phyloP scores from a whole-genome alignment of 2,113 vertebrate species.

The Meleagris gallopavo region DNA sequence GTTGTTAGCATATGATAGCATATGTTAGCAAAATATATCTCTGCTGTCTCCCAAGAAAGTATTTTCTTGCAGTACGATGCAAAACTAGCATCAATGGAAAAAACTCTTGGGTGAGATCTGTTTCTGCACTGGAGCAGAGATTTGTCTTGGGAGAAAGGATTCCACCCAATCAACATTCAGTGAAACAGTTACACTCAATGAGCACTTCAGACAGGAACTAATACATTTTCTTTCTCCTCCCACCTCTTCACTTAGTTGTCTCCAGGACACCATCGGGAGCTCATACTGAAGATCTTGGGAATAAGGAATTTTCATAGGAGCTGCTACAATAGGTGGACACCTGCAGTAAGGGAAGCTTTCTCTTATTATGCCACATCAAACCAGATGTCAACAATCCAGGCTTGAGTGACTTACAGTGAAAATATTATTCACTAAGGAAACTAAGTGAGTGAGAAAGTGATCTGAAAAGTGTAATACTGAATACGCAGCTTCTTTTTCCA shows the following conservation, averaged over 20 bases:
- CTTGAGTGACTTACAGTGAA: background rate
- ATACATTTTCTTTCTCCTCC: background rate
- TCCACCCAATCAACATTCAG: background rate
- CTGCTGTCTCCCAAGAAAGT: slow-evolving; percentile 7
- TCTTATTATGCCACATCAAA: background rate
- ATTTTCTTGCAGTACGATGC: background rate
- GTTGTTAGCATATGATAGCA: slow-evolving; percentile 4
- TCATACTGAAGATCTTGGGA: background rate
- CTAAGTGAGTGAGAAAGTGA: background rate
- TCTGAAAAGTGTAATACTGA: background rate
- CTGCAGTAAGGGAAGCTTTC: background rate
- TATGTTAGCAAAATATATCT: background rate
- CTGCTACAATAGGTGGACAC: fast-evolving
- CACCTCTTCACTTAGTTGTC: background rate
- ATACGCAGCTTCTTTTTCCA: background rate
- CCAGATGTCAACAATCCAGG: background rate
- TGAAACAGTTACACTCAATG: background rate
- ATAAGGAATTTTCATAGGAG: background rate
- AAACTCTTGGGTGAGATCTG: background rate
- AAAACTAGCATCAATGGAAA: background rate
- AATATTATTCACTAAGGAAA: background rate
- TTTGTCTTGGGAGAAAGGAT: background rate
- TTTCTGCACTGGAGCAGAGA: background rate
- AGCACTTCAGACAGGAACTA: background rate
- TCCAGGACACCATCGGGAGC: background rate